These are phyloP conservation scores for Anolis sagrei DNA, from an alignment of 2,113 vertebrate species.

Conservation along the genomic window DNA sequence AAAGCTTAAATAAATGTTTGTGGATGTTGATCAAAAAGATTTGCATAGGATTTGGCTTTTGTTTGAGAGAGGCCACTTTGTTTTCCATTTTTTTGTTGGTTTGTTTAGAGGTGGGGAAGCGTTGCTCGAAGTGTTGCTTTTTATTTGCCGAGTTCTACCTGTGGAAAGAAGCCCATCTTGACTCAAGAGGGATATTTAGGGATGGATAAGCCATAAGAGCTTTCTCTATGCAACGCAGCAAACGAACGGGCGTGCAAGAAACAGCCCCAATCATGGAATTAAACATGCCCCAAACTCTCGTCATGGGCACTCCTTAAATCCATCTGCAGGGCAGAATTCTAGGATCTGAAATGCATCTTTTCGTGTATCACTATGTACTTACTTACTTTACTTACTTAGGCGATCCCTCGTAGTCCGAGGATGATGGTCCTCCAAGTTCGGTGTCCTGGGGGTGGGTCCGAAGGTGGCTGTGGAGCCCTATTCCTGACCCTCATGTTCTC, in stretches of 20 bases:
- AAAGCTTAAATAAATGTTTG: constrained; percentile 90
- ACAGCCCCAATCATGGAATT: no score
- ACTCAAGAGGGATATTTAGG: constrained; percentile 77
- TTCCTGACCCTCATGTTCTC: no score
- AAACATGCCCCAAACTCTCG: no score
- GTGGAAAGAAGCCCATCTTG: constrained; percentile 74
- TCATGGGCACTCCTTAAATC: background rate
- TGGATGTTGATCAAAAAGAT: constrained; percentile 85
- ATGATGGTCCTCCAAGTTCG: no score
- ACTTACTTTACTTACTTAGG: no score
- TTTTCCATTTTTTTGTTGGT: constrained; percentile 75
- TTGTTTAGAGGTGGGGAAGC: constrained; percentile 44
- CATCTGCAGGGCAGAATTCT: background rate
- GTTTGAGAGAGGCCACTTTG: constrained; percentile 83
- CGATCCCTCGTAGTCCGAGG: no score
- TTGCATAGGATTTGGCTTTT: constrained; percentile 84
- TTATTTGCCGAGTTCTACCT: constrained; percentile 79
- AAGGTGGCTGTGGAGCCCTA: no score
- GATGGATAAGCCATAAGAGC: constrained; percentile 17
- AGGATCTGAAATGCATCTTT: background rate
- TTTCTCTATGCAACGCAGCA: no score
- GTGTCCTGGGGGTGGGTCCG: no score
- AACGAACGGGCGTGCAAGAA: no score
- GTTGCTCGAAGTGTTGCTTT: constrained; percentile 74
- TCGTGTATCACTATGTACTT: no score